Base-by-base conservation (phyloP, 2,888 invertebrate genomes). In the Lasiommata megera region DNA sequence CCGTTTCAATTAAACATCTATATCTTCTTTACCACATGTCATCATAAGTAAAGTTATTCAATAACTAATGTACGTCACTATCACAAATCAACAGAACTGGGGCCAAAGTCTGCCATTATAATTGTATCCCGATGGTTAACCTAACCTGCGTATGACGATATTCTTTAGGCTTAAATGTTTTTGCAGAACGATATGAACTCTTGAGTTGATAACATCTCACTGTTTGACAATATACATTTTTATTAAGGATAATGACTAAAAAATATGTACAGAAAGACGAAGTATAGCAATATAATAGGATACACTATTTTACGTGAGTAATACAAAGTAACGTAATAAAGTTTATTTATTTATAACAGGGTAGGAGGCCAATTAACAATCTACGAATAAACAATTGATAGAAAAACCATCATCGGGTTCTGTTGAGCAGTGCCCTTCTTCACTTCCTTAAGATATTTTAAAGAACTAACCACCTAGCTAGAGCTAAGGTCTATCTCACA, bases 401-500 rank as follows among this genome's bases (percentile, higher is more conserved):
- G 50, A 63, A 54, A 61, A 43, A 48, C 53, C 61, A 60, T 50
- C 59, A 31, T 54, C 52, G 52, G 52, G 48, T 44, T 53, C 53
- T 60, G 63, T 66, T 74, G 72, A 74, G 79, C 80, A 74, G 73
- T 79, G 72, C 63, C 72, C 63, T 66, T 63, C 51, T 48, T 62
- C 75, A 68, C 70, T 73, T 73, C 72, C 73, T 65, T 57, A 63
- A 43, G 56, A 54, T 70, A 74, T 69, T 72, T 76, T 66, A 72
- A 73, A 75, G 74, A 77, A 79, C 84, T 85, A 86, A 79, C 23
- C 74, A 76, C 73, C 86, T 85, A 86, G 86, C 85, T 88, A 88
- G 71, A 66, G 79, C 84, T 87, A 87, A 82, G 77, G 74, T 79
- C 82, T 88, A 88, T 80, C 81, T 84, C 88, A 87, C 86, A 83